Percentiles rank a stretch among this genome's conserved stretches.
Conservation (phyloP, 2,888 invertebrate genomes). For the Alentia gelatinosa region DNA sequence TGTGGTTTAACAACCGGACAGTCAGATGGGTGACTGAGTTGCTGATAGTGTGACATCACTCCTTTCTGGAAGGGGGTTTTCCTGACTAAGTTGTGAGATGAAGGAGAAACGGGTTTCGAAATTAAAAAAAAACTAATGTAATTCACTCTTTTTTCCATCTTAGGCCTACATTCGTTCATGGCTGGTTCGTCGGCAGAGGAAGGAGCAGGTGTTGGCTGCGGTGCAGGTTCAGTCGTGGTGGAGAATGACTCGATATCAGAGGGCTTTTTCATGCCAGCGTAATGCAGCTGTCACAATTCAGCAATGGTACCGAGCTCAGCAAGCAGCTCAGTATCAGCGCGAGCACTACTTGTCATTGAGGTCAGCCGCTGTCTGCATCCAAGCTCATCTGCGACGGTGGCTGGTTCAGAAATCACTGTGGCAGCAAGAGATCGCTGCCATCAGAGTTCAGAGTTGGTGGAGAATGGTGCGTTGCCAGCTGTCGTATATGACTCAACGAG, state of each 20-base stretch:
- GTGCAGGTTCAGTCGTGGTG: slow-evolving; percentile 63
- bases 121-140: too few species aligned
- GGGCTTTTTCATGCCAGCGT: neutral
- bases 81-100: too few species aligned
- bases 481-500: neutral
- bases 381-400: slow-evolving; percentile 61
- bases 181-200: neutral
- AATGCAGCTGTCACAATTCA: slow-evolving; percentile 69
- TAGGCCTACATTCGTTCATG: slow-evolving; percentile 5
- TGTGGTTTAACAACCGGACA: too few species aligned
- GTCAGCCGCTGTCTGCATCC: slow-evolving; percentile 62
- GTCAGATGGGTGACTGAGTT: too few species aligned
- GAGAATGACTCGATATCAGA: slow-evolving; percentile 39
- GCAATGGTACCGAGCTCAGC: slow-evolving; percentile 62
- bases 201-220: slow-evolving; percentile 47
- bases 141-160: too few species aligned
- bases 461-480: neutral
- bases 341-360: slow-evolving; percentile 58
- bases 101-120: too few species aligned
- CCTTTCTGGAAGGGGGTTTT: too few species aligned
- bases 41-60: too few species aligned
- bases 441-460: neutral
- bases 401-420: neutral
- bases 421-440: neutral
- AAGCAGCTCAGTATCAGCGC: slow-evolving; percentile 16